Conservation (phyloP, 2,113 vertebrate species). For the Plotosus lineatus region DNA sequence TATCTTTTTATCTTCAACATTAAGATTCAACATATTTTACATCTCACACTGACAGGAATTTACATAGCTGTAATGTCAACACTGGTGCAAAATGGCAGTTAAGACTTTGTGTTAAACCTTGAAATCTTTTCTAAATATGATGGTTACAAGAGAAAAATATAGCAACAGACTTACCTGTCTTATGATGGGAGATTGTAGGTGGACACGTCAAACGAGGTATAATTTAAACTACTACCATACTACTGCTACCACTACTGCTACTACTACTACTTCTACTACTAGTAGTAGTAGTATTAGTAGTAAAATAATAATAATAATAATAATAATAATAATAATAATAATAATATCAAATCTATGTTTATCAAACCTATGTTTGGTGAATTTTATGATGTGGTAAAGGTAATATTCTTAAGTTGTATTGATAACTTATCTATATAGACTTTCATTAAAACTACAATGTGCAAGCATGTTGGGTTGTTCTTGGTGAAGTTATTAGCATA, state of each 20-base stretch:
- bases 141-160: background rate
- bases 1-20: background rate
- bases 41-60: background rate
- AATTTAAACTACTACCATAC: too few species aligned
- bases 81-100: background rate
- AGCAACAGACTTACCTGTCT: background rate
- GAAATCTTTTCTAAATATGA: background rate
- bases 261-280: background rate
- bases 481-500: background rate
- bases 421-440: background rate
- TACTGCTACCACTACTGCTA: too few species aligned
- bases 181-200: background rate
- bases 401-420: background rate
- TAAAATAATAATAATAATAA: background rate
- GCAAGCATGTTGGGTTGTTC: background rate
- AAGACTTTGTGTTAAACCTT: background rate
- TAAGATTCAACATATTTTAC: background rate
- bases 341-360: background rate
- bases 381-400: background rate
- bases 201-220: too few species aligned
- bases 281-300: background rate
- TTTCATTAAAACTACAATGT: background rate
- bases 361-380: background rate
- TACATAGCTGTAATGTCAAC: background rate
- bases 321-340: background rate